These are phyloP conservation scores for Campodea augens DNA, from an alignment of 1,140 invertebrate genomes.

Conservation along the genomic window DNA sequence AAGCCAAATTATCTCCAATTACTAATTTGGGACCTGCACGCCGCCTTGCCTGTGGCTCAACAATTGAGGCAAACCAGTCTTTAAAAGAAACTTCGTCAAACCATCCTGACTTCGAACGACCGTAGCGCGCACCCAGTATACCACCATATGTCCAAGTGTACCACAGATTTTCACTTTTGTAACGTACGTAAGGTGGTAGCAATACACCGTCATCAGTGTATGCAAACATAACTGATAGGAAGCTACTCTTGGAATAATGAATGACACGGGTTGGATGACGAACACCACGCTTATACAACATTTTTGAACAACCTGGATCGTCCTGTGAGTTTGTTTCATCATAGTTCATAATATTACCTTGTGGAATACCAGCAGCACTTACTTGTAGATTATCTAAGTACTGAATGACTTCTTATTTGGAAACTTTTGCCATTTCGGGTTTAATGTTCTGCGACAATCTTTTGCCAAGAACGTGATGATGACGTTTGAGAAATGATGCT, in stretches of 20 bases:
- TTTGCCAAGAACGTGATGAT: too few relatives aligned
- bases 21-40: conserved; percentile 8
- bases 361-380: conserved; percentile 6
- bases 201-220: conserved; percentile 12
- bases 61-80: conserved; percentile 10
- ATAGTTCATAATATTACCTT: conserved; percentile 12
- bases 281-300: conserved; percentile 9
- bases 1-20: conserved; percentile 11
- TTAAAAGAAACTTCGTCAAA: conserved; percentile 8
- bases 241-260: conserved; percentile 11
- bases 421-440: conserved; percentile 4
- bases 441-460: conserved; percentile 11
- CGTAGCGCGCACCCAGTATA: conserved; percentile 12
- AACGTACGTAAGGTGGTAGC: conserved; percentile 14
- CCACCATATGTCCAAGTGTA: conserved; percentile 15
- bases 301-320: conserved; percentile 13
- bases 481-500: too few relatives aligned
- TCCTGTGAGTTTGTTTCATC: conserved; percentile 13
- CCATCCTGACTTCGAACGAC: conserved; percentile 10
- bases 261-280: conserved; percentile 13
- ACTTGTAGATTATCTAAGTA: conserved; percentile 12
- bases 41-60: conserved; percentile 1
- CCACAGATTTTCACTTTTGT: conserved; percentile 13
- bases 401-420: conserved; percentile 5
- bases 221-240: conserved; percentile 16